Evolutionary conservation across 1,140 invertebrate genomes (phyloP), one percentile per base, ranked within the genome.

Genomic region (Lordiphosa clarofinis): DNA sequence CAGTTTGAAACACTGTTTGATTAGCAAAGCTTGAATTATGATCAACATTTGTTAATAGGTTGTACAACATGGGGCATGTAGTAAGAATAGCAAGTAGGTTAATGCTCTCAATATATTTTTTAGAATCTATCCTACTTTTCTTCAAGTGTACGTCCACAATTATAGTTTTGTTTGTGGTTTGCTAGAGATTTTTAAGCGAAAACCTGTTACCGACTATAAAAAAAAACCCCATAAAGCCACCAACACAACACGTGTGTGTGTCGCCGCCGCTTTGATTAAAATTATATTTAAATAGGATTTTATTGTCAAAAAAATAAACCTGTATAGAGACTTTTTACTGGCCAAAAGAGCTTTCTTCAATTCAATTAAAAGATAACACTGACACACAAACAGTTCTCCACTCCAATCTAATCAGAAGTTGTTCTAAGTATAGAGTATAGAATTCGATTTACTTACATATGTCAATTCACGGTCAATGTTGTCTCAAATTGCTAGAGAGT

Each of bases 391-490:
- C 11, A 46, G 36, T 4, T 21, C 38, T 55, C 42, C 56, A 61
- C 37, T 36, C 42, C 56, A 61, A 79, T 82, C 78, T 82, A 54
- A 84, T 82, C 66, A 33, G 19, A 35, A 47, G 31, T 55, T 60
- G 24, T 48, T 31, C 7, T 31, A 31, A 31, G 28, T 31, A 31
- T 31, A 31, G 28, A 31, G 8, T 37, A 39, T 54, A 33, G 24
- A 52, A 39, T 65, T 57, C 54, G 50, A 79, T 53, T 38, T 35
- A 63, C 38, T 50, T 69, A 73, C 28, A 31, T 84, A 44, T 76
- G 68, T 46, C 54, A 50, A 69, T 82, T 82, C 76, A 82, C 68
- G 76, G 76, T 84, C 76, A 82, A 84, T 81, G 76, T 65, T 76
- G 72, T 69, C 42, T 54, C 56, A 0, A 24, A 52, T 53, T 62